phyloP scores from a whole-genome alignment of 2,797 vertebrate species.

The Leuciscus waleckii region DNA sequence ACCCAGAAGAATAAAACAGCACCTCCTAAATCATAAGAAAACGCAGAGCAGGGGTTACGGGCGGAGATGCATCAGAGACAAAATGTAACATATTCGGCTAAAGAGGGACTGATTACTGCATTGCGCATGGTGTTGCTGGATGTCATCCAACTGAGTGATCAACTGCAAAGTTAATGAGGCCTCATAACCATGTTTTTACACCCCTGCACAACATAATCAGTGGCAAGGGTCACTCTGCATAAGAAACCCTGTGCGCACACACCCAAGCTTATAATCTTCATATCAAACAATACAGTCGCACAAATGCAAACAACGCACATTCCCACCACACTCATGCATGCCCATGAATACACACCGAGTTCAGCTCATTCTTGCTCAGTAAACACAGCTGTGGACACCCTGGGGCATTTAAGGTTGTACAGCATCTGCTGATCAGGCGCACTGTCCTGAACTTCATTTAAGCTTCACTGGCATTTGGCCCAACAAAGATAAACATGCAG shows the following conservation, averaged over 20 bases:
- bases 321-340: slow-evolving; percentile 13
- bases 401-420: slow-evolving; percentile 62
- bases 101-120: slow-evolving; percentile 23
- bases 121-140: slow-evolving; percentile 48
- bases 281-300: slow-evolving; percentile 10
- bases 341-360: slow-evolving; percentile 12
- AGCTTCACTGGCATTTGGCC: slow-evolving; percentile 66
- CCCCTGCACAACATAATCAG: slow-evolving; percentile 62
- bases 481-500: slow-evolving; percentile 72
- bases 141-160: slow-evolving; percentile 73
- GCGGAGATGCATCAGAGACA: slow-evolving; percentile 27
- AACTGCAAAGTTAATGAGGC: slow-evolving; percentile 74
- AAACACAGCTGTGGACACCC: slow-evolving; percentile 66
- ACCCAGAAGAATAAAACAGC: slow-evolving; percentile 48
- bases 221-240: slow-evolving; percentile 67
- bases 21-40: slow-evolving; percentile 29
- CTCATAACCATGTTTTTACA: slow-evolving; percentile 61
- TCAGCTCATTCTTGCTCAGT: slow-evolving; percentile 26
- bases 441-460: slow-evolving; percentile 66
- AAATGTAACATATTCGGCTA: slow-evolving; percentile 2
- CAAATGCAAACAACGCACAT: slow-evolving; percentile 27
- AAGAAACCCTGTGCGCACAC: slow-evolving; percentile 20
- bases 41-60: not conserved
- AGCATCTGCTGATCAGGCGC: slow-evolving; percentile 73
- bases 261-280: slow-evolving; percentile 2